Base-by-base conservation (phyloP, 1,140 invertebrate species). In the Apocrypta bakeri region DNA sequence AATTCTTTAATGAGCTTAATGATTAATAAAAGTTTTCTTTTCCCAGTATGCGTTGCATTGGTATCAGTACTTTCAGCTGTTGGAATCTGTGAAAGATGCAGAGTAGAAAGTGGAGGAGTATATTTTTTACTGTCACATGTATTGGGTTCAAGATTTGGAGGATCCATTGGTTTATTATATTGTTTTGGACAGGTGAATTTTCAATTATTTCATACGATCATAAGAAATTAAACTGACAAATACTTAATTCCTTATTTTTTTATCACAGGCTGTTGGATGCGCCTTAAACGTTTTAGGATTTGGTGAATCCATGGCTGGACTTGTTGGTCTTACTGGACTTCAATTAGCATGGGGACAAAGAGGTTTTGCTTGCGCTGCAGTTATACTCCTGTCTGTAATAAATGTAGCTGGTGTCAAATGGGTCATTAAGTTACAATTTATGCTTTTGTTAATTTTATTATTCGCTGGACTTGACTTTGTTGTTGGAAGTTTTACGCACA, bases 101-200 rank as follows among this genome's bases (percentile, higher is more conserved):
- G 97, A 84, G 96, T 99, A 87, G 97, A 98, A 92, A 98, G 97
- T 92, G 98, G 98, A 37, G 98, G 98, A 33, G 97, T 99, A 21
- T 99, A 99, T 92, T 98, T 98, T 92, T 93, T 99, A 69, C 91
- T 99, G 48, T 97, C 97, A 0, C 97, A 99, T 90, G 98, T 99
- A 4, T 92, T 99, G 12, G 98, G 98, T 56, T 97, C 97, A 7
- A 94, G 97, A 88, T 96, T 98, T 89, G 98, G 98, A 11, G 98
- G 97, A 24, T 95, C 98, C 71, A 93, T 99, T 24, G 98, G 98
- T 69, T 92, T 99, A 76, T 93, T 99, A 4, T 99, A 99, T 90
- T 98, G 97, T 90, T 99, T 99, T 93, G 98, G 98, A 85, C 98
- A 98, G 93, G 96, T 97, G 93, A 90, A 83, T 42, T 27, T 83